phyloP scores from a whole-genome alignment of 1,140 invertebrate genomes.

The Oppia nitens region DNA sequence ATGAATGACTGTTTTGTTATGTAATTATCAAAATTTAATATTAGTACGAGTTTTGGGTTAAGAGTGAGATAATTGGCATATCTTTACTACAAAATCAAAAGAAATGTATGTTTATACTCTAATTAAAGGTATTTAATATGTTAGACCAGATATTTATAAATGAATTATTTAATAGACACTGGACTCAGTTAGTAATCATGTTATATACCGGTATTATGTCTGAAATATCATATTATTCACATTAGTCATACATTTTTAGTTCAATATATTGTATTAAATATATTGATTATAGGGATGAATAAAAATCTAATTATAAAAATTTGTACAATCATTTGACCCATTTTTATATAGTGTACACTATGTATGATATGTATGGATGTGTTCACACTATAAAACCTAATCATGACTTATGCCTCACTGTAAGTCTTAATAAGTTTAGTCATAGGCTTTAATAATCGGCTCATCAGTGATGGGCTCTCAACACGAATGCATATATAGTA shows the following conservation, averaged over 20 bases:
- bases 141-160: too few species aligned
- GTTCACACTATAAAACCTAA: not conserved
- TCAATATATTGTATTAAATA: not conserved
- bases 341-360: too few species aligned
- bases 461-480: not conserved
- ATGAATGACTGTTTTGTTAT: not conserved
- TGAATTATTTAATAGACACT: too few species aligned
- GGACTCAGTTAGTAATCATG: too few species aligned
- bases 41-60: not conserved
- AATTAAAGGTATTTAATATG: too few species aligned
- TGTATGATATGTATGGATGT: too few species aligned
- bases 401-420: not conserved
- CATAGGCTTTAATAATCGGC: not conserved
- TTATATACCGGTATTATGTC: not conserved
- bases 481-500: too few species aligned
- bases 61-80: not conserved
- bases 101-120: too few species aligned
- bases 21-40: not conserved
- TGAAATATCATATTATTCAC: not conserved
- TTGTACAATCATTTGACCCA: not conserved
- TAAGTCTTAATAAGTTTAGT: not conserved
- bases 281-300: not conserved
- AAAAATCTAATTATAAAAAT: not conserved
- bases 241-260: too few species aligned
- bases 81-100: too few species aligned